phyloP scores from a whole-genome alignment of 2,888 invertebrate genomes.

The Polylopha cassiicola region DNA sequence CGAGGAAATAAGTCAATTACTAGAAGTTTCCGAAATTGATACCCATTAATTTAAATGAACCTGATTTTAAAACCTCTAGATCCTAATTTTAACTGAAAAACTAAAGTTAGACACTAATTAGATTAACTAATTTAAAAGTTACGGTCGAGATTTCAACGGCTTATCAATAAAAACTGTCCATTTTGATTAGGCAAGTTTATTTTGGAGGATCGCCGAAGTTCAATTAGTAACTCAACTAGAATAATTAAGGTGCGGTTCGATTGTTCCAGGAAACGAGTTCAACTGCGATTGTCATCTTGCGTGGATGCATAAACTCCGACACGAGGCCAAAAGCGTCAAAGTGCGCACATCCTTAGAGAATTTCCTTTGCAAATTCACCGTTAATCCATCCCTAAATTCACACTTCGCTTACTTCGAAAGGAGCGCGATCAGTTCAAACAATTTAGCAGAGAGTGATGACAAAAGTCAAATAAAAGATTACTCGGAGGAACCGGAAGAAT shows the following conservation, averaged over 20 bases:
- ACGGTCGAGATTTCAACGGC: neutral
- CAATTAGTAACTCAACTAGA: neutral
- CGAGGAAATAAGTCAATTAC: too few relatives aligned
- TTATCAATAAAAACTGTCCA: neutral
- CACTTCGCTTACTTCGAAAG: constrained; percentile 66
- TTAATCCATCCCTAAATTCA: constrained; percentile 55
- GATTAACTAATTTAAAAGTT: constrained; percentile 3
- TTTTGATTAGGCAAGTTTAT: neutral
- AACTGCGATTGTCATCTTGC: constrained; percentile 89
- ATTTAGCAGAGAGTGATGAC: constrained; percentile 54
- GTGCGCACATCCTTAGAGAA: constrained; percentile 84
- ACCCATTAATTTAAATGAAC: too few relatives aligned
- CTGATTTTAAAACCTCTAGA: too few relatives aligned
- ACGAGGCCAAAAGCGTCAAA: constrained; percentile 85
- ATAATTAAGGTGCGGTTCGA: constrained; percentile 24
- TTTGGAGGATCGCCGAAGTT: neutral
- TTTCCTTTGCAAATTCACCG: constrained; percentile 82
- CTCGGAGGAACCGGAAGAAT: constrained; percentile 53
- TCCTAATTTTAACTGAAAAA: neutral
- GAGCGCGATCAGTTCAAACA: constrained; percentile 55
- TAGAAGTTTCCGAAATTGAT: too few relatives aligned
- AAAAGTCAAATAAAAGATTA: constrained; percentile 58
- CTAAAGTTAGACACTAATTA: neutral
- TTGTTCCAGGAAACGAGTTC: constrained; percentile 87
- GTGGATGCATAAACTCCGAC: constrained; percentile 87